phyloP scores from a whole-genome alignment of 2,797 vertebrate species.

The Zalophus californianus region DNA sequence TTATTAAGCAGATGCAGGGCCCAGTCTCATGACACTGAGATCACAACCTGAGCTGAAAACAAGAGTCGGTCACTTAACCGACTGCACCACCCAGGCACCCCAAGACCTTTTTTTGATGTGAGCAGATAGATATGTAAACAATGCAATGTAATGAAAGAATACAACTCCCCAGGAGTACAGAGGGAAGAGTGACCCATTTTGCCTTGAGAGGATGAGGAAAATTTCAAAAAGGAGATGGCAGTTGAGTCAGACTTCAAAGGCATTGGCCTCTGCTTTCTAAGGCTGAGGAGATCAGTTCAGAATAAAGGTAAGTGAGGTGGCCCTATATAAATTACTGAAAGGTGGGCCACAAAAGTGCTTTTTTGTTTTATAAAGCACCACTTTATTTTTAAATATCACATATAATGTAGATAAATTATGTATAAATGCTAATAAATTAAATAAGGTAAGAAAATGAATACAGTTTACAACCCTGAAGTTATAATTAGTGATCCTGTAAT shows the following conservation, averaged over 20 bases:
- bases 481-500: constrained; percentile 50
- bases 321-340: constrained; percentile 11
- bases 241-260: constrained; percentile 45
- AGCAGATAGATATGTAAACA: constrained; percentile 58
- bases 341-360: neutral
- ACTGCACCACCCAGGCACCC: neutral
- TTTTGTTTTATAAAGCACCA: neutral
- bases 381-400: constrained; percentile 65
- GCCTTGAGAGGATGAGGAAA: neutral
- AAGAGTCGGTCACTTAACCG: neutral
- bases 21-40: neutral
- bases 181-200: constrained; percentile 55
- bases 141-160: neutral
- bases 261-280: constrained; percentile 42
- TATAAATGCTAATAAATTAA: constrained; percentile 58
- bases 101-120: neutral
- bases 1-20: neutral
- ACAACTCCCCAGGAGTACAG: neutral
- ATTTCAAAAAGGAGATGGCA: constrained; percentile 37
- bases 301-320: constrained; percentile 31
- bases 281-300: constrained; percentile 29
- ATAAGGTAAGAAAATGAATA: constrained; percentile 56
- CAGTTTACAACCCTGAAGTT: constrained; percentile 44
- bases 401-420: constrained; percentile 10
- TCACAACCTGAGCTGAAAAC: neutral